Evolutionary conservation across 2,888 invertebrate species (phyloP), one percentile per base, ranked within the genome.

Genomic region (Marronus borbonicus): DNA sequence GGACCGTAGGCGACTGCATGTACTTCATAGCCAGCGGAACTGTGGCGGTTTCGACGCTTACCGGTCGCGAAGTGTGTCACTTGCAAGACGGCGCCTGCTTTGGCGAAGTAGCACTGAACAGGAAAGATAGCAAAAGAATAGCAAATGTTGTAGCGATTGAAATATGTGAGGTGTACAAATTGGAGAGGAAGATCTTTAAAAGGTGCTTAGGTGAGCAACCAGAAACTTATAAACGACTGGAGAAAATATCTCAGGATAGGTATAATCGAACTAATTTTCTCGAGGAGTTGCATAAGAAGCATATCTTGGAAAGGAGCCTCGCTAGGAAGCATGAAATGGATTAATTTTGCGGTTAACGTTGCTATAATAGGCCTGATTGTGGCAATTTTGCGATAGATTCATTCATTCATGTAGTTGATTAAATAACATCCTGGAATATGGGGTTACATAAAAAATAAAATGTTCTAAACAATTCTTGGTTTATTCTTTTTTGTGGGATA

Each of bases 11-110:
- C 0, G 91, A 92, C 78, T 91, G 91, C 85, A 92, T 93, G 93
- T 93, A 91, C 85, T 93, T 93, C 82, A 88, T 93, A 44, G 90
- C 90, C 0, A 89, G 88, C 65, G 93, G 93, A 10, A 92, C 92
- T 0, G 93, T 93, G 0, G 91, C 91, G 5, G 89, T 93, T 3
- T 89, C 90, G 69, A 92, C 93, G 0, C 87, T 90, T 14, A 91
- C 91, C 14, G 93, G 93, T 31, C 90, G 90, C 82, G 93, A 93
- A 89, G 91, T 84, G 10, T 91, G 91, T 77, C 92, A 91, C 81
- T 84, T 92, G 68, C 90, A 91, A 79, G 93, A 93, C 82, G 93
- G 93, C 3, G 91, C 90, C 0, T 90, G 92, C 84, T 93, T 93
- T 83, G 93, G 93, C 0, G 93, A 92, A 84, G 89, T 92, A 52